phyloP scores from a whole-genome alignment of 2,797 vertebrate genomes.

The Decapterus maruadsi region DNA sequence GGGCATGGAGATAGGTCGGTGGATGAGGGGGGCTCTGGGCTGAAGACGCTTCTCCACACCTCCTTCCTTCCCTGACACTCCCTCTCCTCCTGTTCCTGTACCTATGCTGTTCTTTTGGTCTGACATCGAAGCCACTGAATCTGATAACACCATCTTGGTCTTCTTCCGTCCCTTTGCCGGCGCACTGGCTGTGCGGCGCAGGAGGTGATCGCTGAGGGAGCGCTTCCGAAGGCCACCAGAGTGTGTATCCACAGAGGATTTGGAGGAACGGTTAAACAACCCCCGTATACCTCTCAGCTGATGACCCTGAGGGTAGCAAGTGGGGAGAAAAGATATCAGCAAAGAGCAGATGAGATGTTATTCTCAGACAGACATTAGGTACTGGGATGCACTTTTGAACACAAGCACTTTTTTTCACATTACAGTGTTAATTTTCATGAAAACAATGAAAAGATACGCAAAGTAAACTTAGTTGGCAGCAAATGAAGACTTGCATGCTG shows the following conservation, averaged over 20 bases:
- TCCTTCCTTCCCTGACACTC: conserved; percentile 52
- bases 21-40: conserved; percentile 81
- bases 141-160: conserved; percentile 91
- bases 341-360: not conserved
- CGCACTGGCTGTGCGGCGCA: conserved; percentile 95
- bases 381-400: conserved; percentile 5
- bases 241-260: conserved; percentile 86
- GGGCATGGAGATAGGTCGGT: conserved; percentile 94
- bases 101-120: conserved; percentile 72
- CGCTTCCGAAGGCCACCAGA: conserved; percentile 87
- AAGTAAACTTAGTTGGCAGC: conserved; percentile 6
- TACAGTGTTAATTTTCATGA: too few species aligned
- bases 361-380: not conserved
- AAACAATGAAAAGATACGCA: too few species aligned
- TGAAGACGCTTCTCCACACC: conserved; percentile 78
- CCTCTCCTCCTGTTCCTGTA: conserved; percentile 70
- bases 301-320: conserved; percentile 83
- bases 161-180: conserved; percentile 97
- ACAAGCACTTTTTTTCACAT: conserved; percentile 5
- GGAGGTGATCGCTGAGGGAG: conserved; percentile 92
- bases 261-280: conserved; percentile 92
- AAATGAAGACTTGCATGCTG: conserved; percentile 55
- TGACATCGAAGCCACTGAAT: conserved; percentile 79
- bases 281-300: conserved; percentile 95
- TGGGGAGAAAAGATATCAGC: too few species aligned